Evolutionary conservation across 2,888 invertebrate genomes (phyloP).

Genomic region (Amblyjoppa fuscipennis): DNA sequence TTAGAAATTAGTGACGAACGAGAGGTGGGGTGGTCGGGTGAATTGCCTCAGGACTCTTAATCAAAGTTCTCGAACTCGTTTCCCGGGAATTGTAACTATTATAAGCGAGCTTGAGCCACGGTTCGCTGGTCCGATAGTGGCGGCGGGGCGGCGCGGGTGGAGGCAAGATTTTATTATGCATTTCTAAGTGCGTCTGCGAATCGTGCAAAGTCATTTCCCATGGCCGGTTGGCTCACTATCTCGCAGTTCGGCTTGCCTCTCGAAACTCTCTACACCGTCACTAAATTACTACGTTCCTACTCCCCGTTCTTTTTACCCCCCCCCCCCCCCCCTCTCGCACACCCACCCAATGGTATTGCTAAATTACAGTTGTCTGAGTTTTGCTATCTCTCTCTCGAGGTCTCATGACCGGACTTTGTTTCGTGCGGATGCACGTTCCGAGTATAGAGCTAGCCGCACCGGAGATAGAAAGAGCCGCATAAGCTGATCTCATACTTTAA

Average conservation of each 20-base stretch:
- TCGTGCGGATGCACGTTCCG: not conserved
- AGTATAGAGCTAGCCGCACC: not conserved
- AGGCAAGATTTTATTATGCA: constrained; percentile 64
- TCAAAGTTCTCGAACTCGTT: constrained; percentile 39
- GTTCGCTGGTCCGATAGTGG: not conserved
- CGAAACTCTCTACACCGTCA: constrained; percentile 42
- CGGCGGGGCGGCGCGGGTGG: not conserved
- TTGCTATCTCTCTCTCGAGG: constrained; percentile 33
- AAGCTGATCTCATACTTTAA: constrained; percentile 20
- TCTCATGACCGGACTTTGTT: constrained; percentile 35
- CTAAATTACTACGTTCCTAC: constrained; percentile 56
- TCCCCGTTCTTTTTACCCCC: constrained; percentile 40
- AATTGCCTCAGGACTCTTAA: constrained; percentile 31
- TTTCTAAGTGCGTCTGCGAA: constrained; percentile 58
- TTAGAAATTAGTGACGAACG: constrained; percentile 28
- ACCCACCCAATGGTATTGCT: constrained; percentile 59
- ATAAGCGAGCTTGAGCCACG: constrained; percentile 17
- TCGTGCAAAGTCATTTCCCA: constrained; percentile 55
- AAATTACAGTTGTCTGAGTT: constrained; percentile 64
- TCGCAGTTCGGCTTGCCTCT: constrained; percentile 18
- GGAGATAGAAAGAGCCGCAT: constrained; percentile 4
- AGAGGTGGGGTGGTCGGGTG: not conserved
- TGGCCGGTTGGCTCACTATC: constrained; percentile 44
- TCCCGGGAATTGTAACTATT: constrained; percentile 18
- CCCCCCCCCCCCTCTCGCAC: not conserved